Evolutionary conservation across 2,797 vertebrate genomes (phyloP), one percentile per base, ranked within the genome.

Genomic region (Urosaurus nigricauda): DNA sequence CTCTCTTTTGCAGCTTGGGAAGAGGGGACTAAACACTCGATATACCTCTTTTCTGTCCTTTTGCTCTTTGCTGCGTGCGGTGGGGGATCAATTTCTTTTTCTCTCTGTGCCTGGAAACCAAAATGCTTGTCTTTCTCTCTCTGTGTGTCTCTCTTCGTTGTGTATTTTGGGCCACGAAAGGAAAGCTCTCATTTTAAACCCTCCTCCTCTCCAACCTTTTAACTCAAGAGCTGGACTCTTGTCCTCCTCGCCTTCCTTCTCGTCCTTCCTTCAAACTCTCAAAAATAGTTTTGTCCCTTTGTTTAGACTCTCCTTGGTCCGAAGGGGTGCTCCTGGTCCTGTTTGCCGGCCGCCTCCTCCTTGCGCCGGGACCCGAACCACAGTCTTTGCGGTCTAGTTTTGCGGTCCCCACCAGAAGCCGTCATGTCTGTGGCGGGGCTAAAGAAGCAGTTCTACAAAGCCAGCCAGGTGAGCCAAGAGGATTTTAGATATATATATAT

Each of bases 391-490:
- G 6, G 35, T 79, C 88, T 84, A 51, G 58, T 84, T 81, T 89
- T 37, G 35, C 3, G 43, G 58, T 56, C 12, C 56, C 43, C n/a
- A 1, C 16, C 32, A 19, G 60, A 85, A 60, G 91, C 86, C 97
- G 97, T 96, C 95, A 99, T 99, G 98, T 99, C 98, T 94, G 98
- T 99, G 92, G 98, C 98, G 89, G 99, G 99, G 90, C 96, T 99
- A 83, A 99, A 99, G 98, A 99, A 99, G 91, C 99, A 99, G 97
- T 99, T 99, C 97, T 99, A 99, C 95, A 99, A 99, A 97, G 98
- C 99, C 86, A 99, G 98, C 87, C 99, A 99, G 98, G 99, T 99
- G 90, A 96, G 96, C 37, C 13, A 63, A 47, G 7, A 26, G 1
- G 29, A 35, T 40, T n/a, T n/a, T n/a, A n/a, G n/a, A 16, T 24